These are phyloP conservation scores for Hypselothyrea guttata DNA, from an alignment of 2,888 invertebrate genomes.

Conservation along the genomic window DNA sequence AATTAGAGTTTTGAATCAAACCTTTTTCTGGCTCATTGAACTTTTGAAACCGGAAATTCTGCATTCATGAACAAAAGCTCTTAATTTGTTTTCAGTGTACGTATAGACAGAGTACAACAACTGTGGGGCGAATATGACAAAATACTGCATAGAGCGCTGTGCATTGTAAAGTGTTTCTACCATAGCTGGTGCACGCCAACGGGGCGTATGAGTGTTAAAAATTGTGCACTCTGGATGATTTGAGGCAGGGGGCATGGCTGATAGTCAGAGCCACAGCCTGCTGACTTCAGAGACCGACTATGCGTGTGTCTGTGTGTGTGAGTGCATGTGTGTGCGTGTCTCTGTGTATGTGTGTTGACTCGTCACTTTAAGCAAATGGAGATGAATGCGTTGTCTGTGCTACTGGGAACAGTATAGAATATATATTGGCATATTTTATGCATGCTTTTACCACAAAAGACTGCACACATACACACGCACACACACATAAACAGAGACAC, in stretches of 20 bases:
- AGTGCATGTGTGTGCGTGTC: slow-evolving; percentile 2
- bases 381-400: slow-evolving; percentile 67
- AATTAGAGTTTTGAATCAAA: too few relatives aligned
- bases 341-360: slow-evolving; percentile 30
- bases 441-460: slow-evolving; percentile 61
- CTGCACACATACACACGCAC: slow-evolving; percentile 14
- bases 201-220: slow-evolving; percentile 74
- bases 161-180: slow-evolving; percentile 43
- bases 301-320: slow-evolving; percentile 21
- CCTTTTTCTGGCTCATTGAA: too few relatives aligned
- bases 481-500: slow-evolving; percentile 6
- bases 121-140: slow-evolving; percentile 61
- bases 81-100: too few relatives aligned
- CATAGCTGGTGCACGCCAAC: slow-evolving; percentile 42
- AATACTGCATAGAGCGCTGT: slow-evolving; percentile 46
- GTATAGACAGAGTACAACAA: too few relatives aligned
- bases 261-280: not conserved
- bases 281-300: slow-evolving; percentile 3
- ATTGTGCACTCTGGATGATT: slow-evolving; percentile 71
- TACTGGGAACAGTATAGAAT: slow-evolving; percentile 37
- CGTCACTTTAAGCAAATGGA: slow-evolving; percentile 73
- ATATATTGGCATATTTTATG: slow-evolving; percentile 74
- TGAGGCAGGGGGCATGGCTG: slow-evolving; percentile 49
- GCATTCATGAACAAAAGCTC: too few relatives aligned
- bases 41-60: too few relatives aligned